These are phyloP conservation scores for Ophion ellenae DNA, from an alignment of 2,888 invertebrate species.

Conservation along the genomic window DNA sequence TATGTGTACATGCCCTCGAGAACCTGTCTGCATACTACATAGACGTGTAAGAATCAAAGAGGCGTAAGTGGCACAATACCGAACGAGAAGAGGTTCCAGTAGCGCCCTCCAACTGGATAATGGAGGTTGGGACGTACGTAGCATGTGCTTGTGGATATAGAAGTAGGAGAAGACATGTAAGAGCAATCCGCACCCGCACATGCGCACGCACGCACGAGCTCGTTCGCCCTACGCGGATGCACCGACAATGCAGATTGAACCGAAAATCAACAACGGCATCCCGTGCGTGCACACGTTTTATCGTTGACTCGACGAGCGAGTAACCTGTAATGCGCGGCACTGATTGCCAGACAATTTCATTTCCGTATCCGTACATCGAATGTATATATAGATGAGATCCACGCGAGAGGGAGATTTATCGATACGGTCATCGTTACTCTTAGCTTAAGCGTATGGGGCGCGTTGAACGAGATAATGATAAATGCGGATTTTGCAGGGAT, in stretches of 20 bases:
- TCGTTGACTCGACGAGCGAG: slow-evolving; percentile 42
- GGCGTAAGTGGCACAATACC: not conserved
- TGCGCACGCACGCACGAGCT: slow-evolving; percentile 27
- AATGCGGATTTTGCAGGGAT: not conserved
- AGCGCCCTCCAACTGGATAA: not conserved
- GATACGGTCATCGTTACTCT: not conserved
- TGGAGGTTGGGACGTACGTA: not conserved
- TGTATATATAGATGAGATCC: not conserved
- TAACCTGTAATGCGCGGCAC: slow-evolving; percentile 13
- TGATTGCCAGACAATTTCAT: slow-evolving; percentile 50
- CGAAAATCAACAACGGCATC: slow-evolving; percentile 46
- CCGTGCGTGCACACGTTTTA: slow-evolving; percentile 30
- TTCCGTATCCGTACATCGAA: not conserved
- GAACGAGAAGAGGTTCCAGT: not conserved
- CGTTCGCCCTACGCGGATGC: not conserved
- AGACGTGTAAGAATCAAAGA: not conserved
- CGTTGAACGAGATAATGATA: not conserved
- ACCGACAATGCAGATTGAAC: slow-evolving; percentile 27
- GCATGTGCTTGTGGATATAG: not conserved
- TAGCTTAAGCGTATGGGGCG: not conserved
- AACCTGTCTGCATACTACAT: not conserved
- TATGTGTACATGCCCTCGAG: not conserved
- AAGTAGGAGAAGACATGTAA: slow-evolving; percentile 2
- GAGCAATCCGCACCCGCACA: slow-evolving; percentile 44
- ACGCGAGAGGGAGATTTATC: not conserved